Percentiles rank a stretch among this genome's conserved stretches.
These are phyloP conservation scores for Cecidostiba fungosa DNA, from an alignment of 2,888 invertebrate species.

Conservation along the genomic window DNA sequence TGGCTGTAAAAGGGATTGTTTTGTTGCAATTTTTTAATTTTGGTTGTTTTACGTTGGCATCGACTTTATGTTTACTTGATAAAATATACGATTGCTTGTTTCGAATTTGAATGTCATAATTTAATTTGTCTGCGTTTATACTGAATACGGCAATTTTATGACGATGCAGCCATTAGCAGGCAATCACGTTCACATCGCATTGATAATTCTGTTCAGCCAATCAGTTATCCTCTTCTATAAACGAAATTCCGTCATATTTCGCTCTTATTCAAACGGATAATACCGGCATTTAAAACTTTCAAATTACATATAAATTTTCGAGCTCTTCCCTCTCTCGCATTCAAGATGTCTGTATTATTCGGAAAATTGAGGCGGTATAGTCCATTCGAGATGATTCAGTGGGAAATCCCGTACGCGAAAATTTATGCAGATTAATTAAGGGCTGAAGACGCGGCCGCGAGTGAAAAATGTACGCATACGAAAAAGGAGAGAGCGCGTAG, in stretches of 20 bases:
- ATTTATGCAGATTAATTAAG: constrained; percentile 49
- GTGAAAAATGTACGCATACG: background rate
- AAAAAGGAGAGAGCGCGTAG: background rate
- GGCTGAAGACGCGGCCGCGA: background rate
- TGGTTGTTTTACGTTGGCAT: no score
- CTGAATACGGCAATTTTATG: background rate
- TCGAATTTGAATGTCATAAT: no score
- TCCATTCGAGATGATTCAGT: no score
- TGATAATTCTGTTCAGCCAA: constrained; percentile 10
- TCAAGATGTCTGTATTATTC: background rate
- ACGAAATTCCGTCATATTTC: background rate
- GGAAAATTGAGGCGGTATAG: constrained; percentile 2
- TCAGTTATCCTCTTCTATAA: constrained; percentile 37
- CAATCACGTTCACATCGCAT: constrained; percentile 23
- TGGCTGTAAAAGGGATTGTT: no score
- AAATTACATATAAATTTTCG: background rate
- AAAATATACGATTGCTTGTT: no score
- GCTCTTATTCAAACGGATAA: constrained; percentile 13
- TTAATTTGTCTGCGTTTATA: no score
- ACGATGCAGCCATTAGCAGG: no score
- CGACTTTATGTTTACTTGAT: no score
- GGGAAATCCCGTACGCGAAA: background rate
- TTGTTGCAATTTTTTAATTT: no score
- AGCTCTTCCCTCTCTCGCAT: background rate
- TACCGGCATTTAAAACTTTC: constrained; percentile 39